These are phyloP conservation scores for Erannis defoliaria DNA, from an alignment of 2,888 invertebrate genomes.

Conservation along the genomic window DNA sequence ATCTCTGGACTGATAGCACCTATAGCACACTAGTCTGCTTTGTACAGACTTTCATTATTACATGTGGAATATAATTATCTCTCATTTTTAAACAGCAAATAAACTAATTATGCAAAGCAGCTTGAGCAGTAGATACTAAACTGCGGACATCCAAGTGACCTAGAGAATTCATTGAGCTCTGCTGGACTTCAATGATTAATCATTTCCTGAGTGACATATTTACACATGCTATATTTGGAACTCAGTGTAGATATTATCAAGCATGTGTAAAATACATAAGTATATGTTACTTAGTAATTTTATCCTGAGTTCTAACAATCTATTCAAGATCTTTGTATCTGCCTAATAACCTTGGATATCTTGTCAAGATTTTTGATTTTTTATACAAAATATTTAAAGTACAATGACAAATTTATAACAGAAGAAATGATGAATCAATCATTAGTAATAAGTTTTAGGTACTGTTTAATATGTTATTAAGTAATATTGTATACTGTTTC, in stretches of 20 bases:
- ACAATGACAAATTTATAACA: background rate
- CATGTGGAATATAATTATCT: background rate
- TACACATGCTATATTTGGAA: slow-evolving; percentile 24
- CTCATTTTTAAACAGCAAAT: slow-evolving; percentile 2
- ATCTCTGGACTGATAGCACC: no score
- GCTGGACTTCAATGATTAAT: slow-evolving; percentile 54
- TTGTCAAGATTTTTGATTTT: background rate
- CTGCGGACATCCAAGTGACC: slow-evolving; percentile 45
- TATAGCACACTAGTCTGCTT: no score
- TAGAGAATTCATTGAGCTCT: slow-evolving; percentile 57
- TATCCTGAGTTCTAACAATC: background rate
- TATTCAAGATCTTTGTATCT: background rate
- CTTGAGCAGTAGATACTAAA: slow-evolving; percentile 24
- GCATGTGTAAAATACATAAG: background rate
- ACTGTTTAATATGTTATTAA: no score
- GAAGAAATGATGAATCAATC: background rate
- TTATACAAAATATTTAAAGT: background rate
- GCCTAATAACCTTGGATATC: background rate
- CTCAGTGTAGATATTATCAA: background rate
- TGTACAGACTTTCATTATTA: background rate
- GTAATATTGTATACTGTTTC: no score
- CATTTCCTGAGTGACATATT: slow-evolving; percentile 55
- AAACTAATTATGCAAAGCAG: slow-evolving; percentile 34
- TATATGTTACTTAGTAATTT: background rate
- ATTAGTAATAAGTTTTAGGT: background rate